Base-by-base conservation (phyloP, 1,140 invertebrate species). In the Drosophila arawakana region DNA sequence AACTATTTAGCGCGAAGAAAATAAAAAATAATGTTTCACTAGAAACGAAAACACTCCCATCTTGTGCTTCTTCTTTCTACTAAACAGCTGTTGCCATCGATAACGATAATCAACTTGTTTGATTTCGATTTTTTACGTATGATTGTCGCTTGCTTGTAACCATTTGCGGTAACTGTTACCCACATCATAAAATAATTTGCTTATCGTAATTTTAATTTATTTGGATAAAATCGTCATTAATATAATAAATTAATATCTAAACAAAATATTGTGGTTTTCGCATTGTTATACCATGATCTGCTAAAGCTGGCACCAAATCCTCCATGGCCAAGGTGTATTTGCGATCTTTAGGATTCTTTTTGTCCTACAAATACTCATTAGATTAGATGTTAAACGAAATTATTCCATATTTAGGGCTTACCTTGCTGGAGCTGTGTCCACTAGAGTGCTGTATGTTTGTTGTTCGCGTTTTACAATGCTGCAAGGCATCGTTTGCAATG, bases 401-500 rank as follows among this genome's bases (percentile, higher is more conserved):
- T 6, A 34, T 43, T 2, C 2, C 0, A 46, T 11, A 49, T 30
- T 5, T 41, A 0, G 13, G 39, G 8, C 9, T 10, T 59, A 84
- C 81, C 70, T 91, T 91, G 62, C 66, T 88, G 3, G 85, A 83
- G 25, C 79, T 90, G 46, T 90, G 90, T 11, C 85, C 93, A 57
- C 93, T 86, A 15, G 85, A 88, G 44, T 91, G 85, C 91, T 71
- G 92, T 94, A 81, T 96, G 77, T 95, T 97, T 1, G 96, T 95
- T 1, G 96, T 96, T 62, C 97, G 93, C 80, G 97, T 97, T 93
- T 98, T 98, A 91, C 98, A 99, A 90, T 99, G 98, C 84, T 99
- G 98, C 25, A 99, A 93, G 0, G 98, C 98, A 94, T 99, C 98
- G 92, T 99, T 98, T 0, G 97, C 97, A 79, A 99, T 97, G 93